Percentiles rank a stretch among this genome's conserved stretches.
phyloP scores from a whole-genome alignment of 1,140 invertebrate species.

The Thaumatotibia leucotreta region DNA sequence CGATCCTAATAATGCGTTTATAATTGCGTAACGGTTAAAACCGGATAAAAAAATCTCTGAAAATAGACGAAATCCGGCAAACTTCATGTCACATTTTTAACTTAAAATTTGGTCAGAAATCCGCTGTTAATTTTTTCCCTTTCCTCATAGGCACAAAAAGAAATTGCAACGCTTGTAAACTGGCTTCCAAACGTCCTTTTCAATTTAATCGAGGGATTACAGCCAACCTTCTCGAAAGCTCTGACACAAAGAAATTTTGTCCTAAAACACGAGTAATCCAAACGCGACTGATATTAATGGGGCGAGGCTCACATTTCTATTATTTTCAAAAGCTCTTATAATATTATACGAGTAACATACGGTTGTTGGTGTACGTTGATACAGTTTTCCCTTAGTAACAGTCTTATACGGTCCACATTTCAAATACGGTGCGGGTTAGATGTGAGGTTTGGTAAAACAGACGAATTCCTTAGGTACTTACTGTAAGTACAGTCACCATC shows the following conservation, averaged over 20 bases:
- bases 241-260: not conserved
- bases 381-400: too few species aligned
- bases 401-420: not conserved
- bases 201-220: not conserved
- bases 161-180: not conserved
- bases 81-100: too few species aligned
- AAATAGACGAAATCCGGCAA: too few species aligned
- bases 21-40: too few species aligned
- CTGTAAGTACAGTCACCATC: too few species aligned
- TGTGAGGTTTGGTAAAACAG: not conserved
- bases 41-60: too few species aligned
- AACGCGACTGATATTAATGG: slow-evolving; percentile 9
- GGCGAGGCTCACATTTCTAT: slow-evolving; percentile 4
- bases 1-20: too few species aligned
- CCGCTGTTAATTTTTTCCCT: too few species aligned
- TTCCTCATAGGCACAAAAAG: too few species aligned
- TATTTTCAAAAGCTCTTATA: not conserved
- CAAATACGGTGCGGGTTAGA: not conserved
- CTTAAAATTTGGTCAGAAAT: too few species aligned
- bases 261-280: slow-evolving; percentile 3
- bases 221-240: not conserved
- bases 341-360: too few species aligned
- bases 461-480: not conserved
- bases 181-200: not conserved
- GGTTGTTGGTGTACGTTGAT: too few species aligned